A percentile compares a stretch with the other conserved stretches of the same genome.
Evolutionary conservation across 2,888 invertebrate genomes (phyloP).

Genomic region (Corbicula japonica): DNA sequence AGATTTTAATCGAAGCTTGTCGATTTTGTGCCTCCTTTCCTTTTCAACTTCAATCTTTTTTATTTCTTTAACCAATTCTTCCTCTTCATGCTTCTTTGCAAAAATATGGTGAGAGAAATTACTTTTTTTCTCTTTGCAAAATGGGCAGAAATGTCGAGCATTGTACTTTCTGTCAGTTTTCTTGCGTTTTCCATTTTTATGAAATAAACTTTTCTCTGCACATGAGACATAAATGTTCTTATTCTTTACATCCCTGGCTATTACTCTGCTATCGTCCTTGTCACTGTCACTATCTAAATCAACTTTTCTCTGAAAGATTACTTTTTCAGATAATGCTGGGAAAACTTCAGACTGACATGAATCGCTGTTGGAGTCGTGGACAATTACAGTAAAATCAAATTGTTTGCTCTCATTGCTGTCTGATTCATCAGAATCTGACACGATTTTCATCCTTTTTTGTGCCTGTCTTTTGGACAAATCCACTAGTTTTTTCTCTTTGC

Average conservation of each 20-base stretch:
- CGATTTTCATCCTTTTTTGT: neutral
- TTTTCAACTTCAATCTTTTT: conserved; percentile 27
- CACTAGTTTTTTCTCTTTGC: neutral
- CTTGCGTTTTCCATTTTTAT: conserved; percentile 38
- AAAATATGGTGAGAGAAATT: conserved; percentile 56
- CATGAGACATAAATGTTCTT: conserved; percentile 30
- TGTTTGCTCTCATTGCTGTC: neutral
- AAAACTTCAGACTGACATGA: conserved; percentile 7
- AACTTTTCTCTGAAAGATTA: neutral
- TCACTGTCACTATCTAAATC: neutral
- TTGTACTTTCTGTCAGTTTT: conserved; percentile 35
- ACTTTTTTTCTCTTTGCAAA: conserved; percentile 23
- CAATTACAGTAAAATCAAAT: neutral
- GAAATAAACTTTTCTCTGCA: conserved; percentile 21
- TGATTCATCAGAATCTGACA: neutral
- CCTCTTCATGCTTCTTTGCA: conserved; percentile 34
- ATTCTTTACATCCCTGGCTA: conserved; percentile 26
- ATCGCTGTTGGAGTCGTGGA: conserved; percentile 12
- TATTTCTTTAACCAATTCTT: conserved; percentile 37
- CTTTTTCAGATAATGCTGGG: neutral
- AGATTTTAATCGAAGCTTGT: conserved; percentile 30
- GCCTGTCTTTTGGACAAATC: neutral
- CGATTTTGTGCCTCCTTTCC: conserved; percentile 36
- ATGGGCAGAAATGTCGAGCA: conserved; percentile 36
- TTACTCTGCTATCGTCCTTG: neutral